These are phyloP conservation scores for Hassar affinis DNA, from an alignment of 2,113 vertebrate genomes.

Conservation along the genomic window DNA sequence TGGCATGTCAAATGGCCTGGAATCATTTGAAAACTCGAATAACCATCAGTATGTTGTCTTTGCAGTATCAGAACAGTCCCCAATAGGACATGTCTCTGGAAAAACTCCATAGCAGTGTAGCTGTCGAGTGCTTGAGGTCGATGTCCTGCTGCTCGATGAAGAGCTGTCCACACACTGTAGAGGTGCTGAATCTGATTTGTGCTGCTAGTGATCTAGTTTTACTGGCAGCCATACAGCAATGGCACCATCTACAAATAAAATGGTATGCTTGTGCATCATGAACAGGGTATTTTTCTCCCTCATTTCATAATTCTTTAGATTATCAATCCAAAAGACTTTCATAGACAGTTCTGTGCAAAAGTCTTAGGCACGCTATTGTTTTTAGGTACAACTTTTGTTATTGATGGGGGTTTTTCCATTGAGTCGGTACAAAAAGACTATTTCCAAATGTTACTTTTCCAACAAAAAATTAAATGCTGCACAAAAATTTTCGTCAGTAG, in stretches of 20 bases:
- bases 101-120: neutral
- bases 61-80: neutral
- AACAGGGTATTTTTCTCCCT: neutral
- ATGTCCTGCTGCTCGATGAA: neutral
- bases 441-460: too few relatives aligned
- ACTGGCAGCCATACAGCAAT: neutral
- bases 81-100: neutral
- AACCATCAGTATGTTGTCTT: neutral
- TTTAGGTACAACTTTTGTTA: too few relatives aligned
- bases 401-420: too few relatives aligned
- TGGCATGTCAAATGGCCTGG: conserved; percentile 14
- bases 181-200: neutral
- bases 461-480: too few relatives aligned
- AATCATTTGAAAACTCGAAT: conserved; percentile 21
- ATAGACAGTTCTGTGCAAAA: neutral
- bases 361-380: too few relatives aligned
- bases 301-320: neutral
- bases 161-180: neutral
- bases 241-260: neutral
- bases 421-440: too few relatives aligned
- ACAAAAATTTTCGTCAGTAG: too few relatives aligned
- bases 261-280: neutral
- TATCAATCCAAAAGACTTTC: neutral
- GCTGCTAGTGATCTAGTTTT: neutral
- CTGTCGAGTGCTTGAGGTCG: neutral